Base-by-base conservation (phyloP, 1,140 invertebrate genomes). In the Zophobas morio region DNA sequence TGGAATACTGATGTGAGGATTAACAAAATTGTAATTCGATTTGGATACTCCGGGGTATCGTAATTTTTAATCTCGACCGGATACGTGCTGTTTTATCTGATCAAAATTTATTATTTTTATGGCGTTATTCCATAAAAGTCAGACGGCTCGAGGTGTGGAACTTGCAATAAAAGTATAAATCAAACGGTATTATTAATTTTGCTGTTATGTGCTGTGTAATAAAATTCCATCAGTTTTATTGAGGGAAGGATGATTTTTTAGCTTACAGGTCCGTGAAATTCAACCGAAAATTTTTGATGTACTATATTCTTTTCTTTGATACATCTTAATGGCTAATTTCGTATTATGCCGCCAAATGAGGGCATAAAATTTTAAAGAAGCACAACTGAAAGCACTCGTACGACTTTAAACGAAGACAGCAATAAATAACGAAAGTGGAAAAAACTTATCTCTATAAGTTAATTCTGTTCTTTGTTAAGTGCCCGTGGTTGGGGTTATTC, bases 101-200 rank as follows among this genome's bases (percentile, higher is more conserved):
- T 66, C 60, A 66, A 66, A 66, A 66, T 66, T 66, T 66, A 66
- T 66, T 66, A 66, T 66, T 66, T 66, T 66, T 66, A n/a, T 8
- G 4, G 54, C 8, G 54, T 57, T 57, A 57, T 57, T 57, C 33
- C 49, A 53, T 53, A 53, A 53, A 53, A 53, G 4, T 57, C 54
- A 2, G n/a, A 51, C 54, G 54, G 33, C 33, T 53, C 54, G 54
- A 57, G 54, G 54, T 57, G 54, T 66, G 60, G 60, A 66, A 66
- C 37, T 66, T 42, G 60, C 60, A 66, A 66, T 66, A 66, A 66
- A 66, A 66, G 60, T 33, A 66, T 66, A 66, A 66, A 66, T 66
- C 60, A 66, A 32, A 66, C 37, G 39, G 60, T 66, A 42, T 66
- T 66, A 66, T 66, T 66, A 66, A 66, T 66, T 66, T 40, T 36